phyloP scores from a whole-genome alignment of 2,888 invertebrate species.

The Oscheius sp. region DNA sequence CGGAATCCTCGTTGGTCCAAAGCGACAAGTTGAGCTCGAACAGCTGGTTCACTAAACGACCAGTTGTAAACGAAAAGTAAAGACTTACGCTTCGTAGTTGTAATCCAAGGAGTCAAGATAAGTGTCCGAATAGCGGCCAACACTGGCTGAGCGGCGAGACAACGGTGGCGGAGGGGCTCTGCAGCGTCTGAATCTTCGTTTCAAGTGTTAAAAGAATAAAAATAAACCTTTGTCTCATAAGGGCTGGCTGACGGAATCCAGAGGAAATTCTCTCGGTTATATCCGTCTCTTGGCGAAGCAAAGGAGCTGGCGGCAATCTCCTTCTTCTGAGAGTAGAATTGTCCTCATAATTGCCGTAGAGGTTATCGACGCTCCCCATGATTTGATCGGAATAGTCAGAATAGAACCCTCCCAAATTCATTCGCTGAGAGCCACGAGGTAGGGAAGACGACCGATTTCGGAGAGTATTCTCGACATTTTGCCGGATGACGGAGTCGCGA shows the following conservation, averaged over 20 bases:
- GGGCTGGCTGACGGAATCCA: conserved; percentile 28
- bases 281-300: conserved; percentile 38
- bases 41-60: conserved; percentile 43
- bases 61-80: not conserved
- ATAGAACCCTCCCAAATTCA: conserved; percentile 24
- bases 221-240: conserved; percentile 31
- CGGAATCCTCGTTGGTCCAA: conserved; percentile 57
- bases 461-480: conserved; percentile 47
- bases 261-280: conserved; percentile 24
- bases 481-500: conserved; percentile 50
- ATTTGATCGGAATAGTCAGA: conserved; percentile 31
- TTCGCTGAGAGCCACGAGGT: conserved; percentile 41
- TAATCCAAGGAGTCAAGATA: conserved; percentile 20
- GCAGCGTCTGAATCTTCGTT: conserved; percentile 24
- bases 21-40: conserved; percentile 54
- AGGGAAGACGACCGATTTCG: conserved; percentile 54
- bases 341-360: conserved; percentile 37
- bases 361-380: conserved; percentile 50
- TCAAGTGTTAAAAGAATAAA: not conserved
- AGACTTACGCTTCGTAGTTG: conserved; percentile 13
- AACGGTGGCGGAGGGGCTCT: conserved; percentile 25
- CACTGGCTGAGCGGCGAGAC: conserved; percentile 34
- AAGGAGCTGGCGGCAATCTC: conserved; percentile 44
- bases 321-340: conserved; percentile 37
- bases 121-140: conserved; percentile 32